Evolutionary conservation across 2,113 vertebrate species (phyloP).

Genomic region (Labeo rohita): DNA sequence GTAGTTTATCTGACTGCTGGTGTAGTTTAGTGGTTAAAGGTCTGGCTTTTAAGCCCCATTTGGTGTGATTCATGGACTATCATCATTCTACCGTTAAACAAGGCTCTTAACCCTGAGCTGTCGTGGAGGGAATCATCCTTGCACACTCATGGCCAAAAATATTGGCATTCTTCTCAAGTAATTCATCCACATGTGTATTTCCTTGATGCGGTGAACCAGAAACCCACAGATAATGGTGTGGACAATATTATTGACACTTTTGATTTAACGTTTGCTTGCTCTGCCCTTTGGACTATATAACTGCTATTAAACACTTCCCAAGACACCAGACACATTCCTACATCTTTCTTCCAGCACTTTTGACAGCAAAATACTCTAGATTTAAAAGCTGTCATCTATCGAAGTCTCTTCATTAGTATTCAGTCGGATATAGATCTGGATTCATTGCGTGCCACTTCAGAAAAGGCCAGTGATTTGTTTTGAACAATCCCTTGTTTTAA

Average conservation of each 20-base stretch:
- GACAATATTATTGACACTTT: neutral
- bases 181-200: neutral
- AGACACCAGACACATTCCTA: neutral
- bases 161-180: neutral
- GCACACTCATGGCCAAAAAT: neutral
- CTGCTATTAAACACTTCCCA: neutral
- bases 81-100: neutral
- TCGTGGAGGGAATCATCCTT: neutral
- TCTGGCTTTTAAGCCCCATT: neutral
- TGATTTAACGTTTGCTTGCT: neutral
- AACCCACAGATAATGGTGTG: neutral
- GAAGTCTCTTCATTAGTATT: neutral
- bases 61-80: neutral
- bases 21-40: neutral
- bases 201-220: neutral
- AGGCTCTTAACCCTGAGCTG: conserved; percentile 13
- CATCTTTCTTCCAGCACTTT: neutral
- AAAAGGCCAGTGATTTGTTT: neutral
- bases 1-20: neutral
- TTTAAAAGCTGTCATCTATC: neutral
- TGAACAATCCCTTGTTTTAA: neutral
- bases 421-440: neutral
- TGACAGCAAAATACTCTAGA: neutral
- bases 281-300: neutral
- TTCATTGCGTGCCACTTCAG: neutral